These are phyloP conservation scores for Drosophila lacicola DNA, from an alignment of 2,888 invertebrate species.

Conservation along the genomic window DNA sequence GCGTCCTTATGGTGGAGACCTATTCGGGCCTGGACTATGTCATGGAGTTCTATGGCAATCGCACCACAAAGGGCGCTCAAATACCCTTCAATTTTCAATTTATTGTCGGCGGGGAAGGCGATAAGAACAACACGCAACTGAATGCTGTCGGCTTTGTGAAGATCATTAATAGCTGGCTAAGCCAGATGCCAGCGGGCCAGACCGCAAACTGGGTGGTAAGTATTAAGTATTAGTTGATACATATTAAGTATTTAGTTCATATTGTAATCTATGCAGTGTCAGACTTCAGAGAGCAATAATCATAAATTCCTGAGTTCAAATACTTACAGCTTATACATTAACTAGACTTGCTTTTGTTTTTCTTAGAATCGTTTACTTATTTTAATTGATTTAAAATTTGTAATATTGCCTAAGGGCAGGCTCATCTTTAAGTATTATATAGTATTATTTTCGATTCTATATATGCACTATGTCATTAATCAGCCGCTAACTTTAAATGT, in stretches of 20 bases:
- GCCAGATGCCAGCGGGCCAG: conserved; percentile 86
- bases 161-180: conserved; percentile 87
- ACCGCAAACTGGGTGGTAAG: conserved; percentile 89
- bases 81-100: conserved; percentile 90
- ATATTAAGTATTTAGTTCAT: background rate
- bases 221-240: background rate
- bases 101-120: conserved; percentile 86
- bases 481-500: no score
- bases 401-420: no score
- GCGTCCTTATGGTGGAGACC: conserved; percentile 88
- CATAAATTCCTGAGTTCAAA: no score
- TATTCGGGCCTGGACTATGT: conserved; percentile 86
- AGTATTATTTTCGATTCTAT: no score
- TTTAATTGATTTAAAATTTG: no score
- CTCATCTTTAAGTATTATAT: no score
- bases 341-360: no score
- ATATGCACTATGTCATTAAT: no score
- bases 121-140: conserved; percentile 83
- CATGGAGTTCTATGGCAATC: conserved; percentile 87
- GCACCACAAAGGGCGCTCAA: conserved; percentile 85
- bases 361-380: no score
- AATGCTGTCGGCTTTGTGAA: conserved; percentile 86
- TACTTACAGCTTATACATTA: no score
- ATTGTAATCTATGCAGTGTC: background rate
- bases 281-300: background rate